Evolutionary conservation across 2,113 vertebrate species (phyloP).

Genomic region (Phaethon lepturus): DNA sequence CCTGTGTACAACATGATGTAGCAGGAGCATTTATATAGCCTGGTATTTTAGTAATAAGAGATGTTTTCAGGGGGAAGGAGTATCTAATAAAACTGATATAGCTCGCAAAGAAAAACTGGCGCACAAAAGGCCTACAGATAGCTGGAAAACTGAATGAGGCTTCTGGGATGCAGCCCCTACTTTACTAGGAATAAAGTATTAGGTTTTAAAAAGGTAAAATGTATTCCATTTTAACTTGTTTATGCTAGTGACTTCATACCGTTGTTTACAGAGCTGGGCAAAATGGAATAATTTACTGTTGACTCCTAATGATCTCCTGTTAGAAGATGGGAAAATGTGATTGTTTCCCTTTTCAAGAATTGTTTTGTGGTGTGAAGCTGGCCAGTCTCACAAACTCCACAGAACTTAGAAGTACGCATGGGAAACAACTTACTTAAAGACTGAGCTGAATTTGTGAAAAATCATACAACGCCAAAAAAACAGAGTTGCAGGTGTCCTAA

Average conservation of each 20-base stretch:
- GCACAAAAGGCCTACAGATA: neutral
- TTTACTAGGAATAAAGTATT: neutral
- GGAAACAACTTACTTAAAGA: neutral
- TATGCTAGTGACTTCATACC: neutral
- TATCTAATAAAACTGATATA: neutral
- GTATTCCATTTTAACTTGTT: neutral
- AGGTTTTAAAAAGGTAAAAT: neutral
- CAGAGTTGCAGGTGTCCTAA: neutral
- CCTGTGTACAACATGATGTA: neutral
- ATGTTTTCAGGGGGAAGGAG: neutral
- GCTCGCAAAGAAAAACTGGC: neutral
- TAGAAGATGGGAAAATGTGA: neutral
- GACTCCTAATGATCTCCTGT: neutral
- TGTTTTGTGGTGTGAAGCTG: neutral
- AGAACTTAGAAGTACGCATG: fast-evolving
- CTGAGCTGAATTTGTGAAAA: neutral
- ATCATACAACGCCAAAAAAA: neutral
- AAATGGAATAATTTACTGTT: neutral
- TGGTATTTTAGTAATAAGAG: neutral
- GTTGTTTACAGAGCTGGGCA: neutral
- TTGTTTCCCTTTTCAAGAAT: neutral
- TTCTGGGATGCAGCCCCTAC: neutral
- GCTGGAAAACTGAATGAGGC: neutral
- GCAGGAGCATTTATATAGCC: neutral
- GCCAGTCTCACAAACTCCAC: neutral